Evolutionary conservation across 2,888 invertebrate species (phyloP).

Genomic region (Caenorhabditis japonica): DNA sequence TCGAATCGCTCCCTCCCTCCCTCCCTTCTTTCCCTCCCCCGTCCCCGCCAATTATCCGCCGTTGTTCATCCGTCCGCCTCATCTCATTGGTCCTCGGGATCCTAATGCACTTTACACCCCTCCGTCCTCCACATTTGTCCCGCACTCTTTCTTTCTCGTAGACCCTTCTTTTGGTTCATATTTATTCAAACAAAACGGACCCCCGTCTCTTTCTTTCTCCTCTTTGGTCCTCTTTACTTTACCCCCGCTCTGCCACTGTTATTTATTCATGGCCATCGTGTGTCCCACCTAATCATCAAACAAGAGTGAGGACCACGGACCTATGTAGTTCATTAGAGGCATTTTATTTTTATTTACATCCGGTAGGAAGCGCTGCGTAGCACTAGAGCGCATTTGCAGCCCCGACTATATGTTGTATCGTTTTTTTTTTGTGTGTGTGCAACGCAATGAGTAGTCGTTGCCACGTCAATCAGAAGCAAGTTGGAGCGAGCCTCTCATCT

Average conservation of each 20-base stretch:
- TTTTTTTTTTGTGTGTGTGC: too few species aligned
- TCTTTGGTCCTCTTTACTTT: conserved; percentile 33
- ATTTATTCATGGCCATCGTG: conserved; percentile 52
- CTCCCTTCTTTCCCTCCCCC: conserved; percentile 8
- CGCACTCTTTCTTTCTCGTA: conserved; percentile 22
- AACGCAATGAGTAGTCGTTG: conserved; percentile 3
- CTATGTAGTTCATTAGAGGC: conserved; percentile 19
- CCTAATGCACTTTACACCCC: conserved; percentile 47
- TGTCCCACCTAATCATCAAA: conserved; percentile 12
- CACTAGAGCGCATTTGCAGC: too few species aligned
- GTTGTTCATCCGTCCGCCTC: neutral
- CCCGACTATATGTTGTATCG: too few species aligned
- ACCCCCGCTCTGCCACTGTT: conserved; percentile 49
- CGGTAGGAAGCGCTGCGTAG: too few species aligned
- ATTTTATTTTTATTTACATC: too few species aligned
- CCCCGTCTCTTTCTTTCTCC: conserved; percentile 7
- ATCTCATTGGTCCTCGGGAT: conserved; percentile 26
- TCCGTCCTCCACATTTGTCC: conserved; percentile 13
- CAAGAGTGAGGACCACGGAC: conserved; percentile 9
- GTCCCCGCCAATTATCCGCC: conserved; percentile 31
- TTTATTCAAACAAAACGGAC: conserved; percentile 45
- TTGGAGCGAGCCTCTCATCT: conserved; percentile 15
- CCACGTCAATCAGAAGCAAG: conserved; percentile 49
- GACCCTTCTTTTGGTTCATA: conserved; percentile 55
- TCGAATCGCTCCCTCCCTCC: conserved; percentile 2